Conservation (phyloP, 2,888 invertebrate genomes). For the Tetrapedia diversipes region DNA sequence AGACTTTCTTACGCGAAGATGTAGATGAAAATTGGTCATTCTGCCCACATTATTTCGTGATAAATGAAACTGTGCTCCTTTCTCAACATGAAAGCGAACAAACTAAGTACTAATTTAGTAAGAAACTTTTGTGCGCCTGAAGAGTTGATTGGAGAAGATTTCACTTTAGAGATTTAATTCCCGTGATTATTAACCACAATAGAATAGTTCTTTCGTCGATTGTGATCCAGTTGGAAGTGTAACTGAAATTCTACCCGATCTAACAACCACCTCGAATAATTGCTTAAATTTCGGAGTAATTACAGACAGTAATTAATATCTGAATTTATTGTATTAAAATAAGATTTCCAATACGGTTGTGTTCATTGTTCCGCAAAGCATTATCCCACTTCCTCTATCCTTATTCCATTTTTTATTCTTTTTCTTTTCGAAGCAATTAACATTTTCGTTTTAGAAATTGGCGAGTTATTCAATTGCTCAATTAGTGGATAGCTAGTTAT, state of each 20-base stretch:
- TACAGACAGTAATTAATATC: neutral
- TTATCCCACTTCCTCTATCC: neutral
- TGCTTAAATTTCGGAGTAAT: neutral
- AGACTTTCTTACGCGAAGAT: no score
- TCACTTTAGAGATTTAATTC: neutral
- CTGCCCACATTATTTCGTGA: neutral
- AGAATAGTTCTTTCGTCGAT: constrained; percentile 5
- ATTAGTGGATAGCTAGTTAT: no score
- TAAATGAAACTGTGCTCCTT: constrained; percentile 5
- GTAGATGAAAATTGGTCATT: no score
- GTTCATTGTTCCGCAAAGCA: no score
- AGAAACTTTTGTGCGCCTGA: constrained; percentile 6
- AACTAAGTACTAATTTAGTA: neutral
- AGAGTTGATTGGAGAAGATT: constrained; percentile 6
- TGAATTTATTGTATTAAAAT: neutral
- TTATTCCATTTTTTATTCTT: no score
- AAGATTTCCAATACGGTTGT: neutral
- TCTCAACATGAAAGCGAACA: neutral
- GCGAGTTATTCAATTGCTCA: no score
- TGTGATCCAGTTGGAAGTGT: neutral
- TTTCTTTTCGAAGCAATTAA: no score
- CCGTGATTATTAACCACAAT: constrained; percentile 6
- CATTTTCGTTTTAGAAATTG: no score
- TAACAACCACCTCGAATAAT: neutral
- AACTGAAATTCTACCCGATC: neutral